Percentiles rank a stretch among this genome's conserved stretches.
Evolutionary conservation across 2,797 vertebrate species (phyloP).

Genomic region (Peromyscus attwateri): DNA sequence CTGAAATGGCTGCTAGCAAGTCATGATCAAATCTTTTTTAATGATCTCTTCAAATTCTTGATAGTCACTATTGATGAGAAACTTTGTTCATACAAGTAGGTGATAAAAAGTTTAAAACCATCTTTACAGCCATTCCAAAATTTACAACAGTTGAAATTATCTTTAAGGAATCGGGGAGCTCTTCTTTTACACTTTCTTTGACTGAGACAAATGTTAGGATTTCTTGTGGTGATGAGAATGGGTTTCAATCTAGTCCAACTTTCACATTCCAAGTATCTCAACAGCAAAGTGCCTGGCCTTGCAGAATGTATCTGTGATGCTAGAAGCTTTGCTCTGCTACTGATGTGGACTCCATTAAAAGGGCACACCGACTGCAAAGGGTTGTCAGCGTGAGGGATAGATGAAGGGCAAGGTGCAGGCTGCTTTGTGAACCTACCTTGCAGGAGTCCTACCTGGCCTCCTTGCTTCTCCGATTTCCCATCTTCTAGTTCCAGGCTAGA

Average conservation of each 20-base stretch:
- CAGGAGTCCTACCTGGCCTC: not conserved
- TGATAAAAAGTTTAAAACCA: constrained; percentile 79
- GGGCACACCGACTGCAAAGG: not conserved
- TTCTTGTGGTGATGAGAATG: constrained; percentile 58
- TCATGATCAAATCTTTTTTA: constrained; percentile 79
- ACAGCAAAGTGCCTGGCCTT: not conserved
- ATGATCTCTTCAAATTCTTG: constrained; percentile 78
- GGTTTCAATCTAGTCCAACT: constrained; percentile 54
- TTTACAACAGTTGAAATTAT: constrained; percentile 78
- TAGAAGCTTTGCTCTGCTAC: not conserved
- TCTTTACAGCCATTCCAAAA: constrained; percentile 80
- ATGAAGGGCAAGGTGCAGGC: not conserved
- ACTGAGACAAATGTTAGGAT: constrained; percentile 51
- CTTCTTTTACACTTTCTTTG: constrained; percentile 72
- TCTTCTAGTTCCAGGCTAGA: not conserved
- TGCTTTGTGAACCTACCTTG: not conserved
- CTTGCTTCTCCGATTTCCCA: not conserved
- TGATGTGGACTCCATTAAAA: not conserved
- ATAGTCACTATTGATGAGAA: constrained; percentile 76
- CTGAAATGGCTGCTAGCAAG: constrained; percentile 72
- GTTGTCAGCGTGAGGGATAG: not conserved
- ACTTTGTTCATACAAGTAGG: constrained; percentile 74
- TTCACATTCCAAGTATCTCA: constrained; percentile 33
- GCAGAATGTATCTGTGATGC: not conserved
- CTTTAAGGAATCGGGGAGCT: constrained; percentile 65